Conservation (phyloP, 2,888 invertebrate species). For the Quadroppia sp. region DNA sequence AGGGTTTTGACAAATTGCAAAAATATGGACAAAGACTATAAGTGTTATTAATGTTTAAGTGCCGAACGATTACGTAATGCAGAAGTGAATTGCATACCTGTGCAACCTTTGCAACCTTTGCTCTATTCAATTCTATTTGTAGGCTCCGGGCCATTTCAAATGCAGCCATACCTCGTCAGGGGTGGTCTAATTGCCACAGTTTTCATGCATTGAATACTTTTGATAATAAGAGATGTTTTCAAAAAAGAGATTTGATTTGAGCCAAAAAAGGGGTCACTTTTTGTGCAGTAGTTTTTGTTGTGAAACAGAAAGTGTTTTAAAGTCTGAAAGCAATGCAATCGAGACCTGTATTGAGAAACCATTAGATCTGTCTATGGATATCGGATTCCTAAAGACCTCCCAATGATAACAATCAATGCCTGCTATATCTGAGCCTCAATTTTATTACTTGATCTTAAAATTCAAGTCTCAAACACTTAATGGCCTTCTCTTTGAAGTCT, state of each 20-base stretch:
- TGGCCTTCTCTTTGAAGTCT: not conserved
- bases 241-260: not conserved
- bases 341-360: not conserved
- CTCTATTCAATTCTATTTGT: not conserved
- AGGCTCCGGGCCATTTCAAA: slow-evolving; percentile 3
- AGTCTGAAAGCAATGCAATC: not conserved
- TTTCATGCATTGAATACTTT: not conserved
- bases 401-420: not conserved
- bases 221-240: not conserved
- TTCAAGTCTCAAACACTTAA: slow-evolving; percentile 10
- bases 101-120: not conserved
- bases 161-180: slow-evolving; percentile 23
- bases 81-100: slow-evolving; percentile 6
- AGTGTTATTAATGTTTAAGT: slow-evolving; percentile 25
- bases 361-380: not conserved
- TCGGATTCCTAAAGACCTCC: not conserved
- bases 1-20: slow-evolving; percentile 25
- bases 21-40: not conserved
- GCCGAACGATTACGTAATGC: slow-evolving; percentile 8
- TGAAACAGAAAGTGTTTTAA: not conserved
- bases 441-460: slow-evolving; percentile 2
- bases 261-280: not conserved
- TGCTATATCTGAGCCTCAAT: not conserved
- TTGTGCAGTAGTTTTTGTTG: not conserved
- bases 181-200: not conserved